Base-by-base conservation (phyloP, 2,797 vertebrate genomes). In the Notamacropus eugenii region DNA sequence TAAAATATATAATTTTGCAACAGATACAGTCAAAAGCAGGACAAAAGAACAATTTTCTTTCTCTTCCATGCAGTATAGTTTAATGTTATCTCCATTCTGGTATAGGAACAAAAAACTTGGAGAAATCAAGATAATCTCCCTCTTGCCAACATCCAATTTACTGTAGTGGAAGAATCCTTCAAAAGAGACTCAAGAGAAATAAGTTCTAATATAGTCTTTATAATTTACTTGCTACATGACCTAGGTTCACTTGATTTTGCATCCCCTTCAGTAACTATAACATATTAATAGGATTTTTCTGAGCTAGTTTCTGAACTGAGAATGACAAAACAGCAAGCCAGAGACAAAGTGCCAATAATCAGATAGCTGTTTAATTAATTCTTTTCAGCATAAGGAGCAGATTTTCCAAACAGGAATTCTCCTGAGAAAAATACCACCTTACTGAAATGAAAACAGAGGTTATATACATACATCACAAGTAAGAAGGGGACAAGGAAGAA, bases 151-250 rank as follows among this genome's bases (percentile, higher is more conserved):
- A 58, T 29, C 28, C 57, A 58, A 10, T 58, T 58, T 11, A 10
- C 57, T 29, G 9, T 29, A 58, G 28, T 58, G 57, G 56, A 58
- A 58, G 9, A 29, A 58, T 29, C 29, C 57, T 58, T 58, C 28
- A 58, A 29, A 0, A 11, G 57, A 58, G 28, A 58, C 9, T 58
- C 57, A 58, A 29, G 57, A 67, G 11, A 2, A 92, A 40, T 50
- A 34, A 31, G 52, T 50, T 55, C 24, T 67, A 97, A 94, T 6
- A 28, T 87, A 74, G 46, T 28, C 50, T 94, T 46, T 94, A 34
- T 92, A 93, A 52, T 34, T 28, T 93, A 4, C 92, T 12, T 58
- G 2, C 90, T 28, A 82, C 3, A 28, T 40, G 16, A 12, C 29
- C 90, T 29, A 57, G 56, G 56, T 5, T 57, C 5, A 57, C 1